Evolutionary conservation across 1,140 invertebrate genomes (phyloP), one percentile per base, ranked within the genome.

Genomic region (Euura lappo): DNA sequence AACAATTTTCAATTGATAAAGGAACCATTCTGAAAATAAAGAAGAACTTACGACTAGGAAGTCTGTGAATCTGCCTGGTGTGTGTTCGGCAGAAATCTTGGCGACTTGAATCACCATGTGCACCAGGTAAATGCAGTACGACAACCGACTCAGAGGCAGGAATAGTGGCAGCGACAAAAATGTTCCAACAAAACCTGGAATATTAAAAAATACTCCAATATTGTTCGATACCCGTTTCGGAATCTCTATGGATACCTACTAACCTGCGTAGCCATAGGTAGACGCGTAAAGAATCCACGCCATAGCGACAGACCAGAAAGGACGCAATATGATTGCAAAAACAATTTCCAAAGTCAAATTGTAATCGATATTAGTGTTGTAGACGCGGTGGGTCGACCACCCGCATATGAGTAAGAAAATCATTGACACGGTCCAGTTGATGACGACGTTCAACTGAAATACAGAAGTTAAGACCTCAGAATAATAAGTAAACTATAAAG

Each of bases 51-150:
- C 75, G 2, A 68, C 45, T 6, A 8, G 2, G 13, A 65, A 65
- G n/a, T 76, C 70, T 10, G 51, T 13, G 66, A 77, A 75, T 13
- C 76, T 76, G 7, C 3, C 4, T 7, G 75, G 43, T 5, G 66
- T 66, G n/a, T 76, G 74, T 2, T 28, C 3, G 5, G 72, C 51
- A 60, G 8, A 47, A 2, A 73, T 13, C 67, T 69, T 70, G 7
- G 74, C 68, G 7, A 43, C 11, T 72, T 76, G 74, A 43, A 83
- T 60, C 0, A 78, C 71, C 1, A 79, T 66, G 68, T 92, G 91
- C 3, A 90, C 81, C 4, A 93, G 81, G 78, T 92, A 93, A 28
- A 90, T 86, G 69, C 86, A 84, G 77, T 91, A 93, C 3, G 90
- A 89, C 28, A 92, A 79, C 67, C 90, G 81, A 64, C 89, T 88